A percentile compares a stretch with the other conserved stretches of the same genome.
Conservation (phyloP, 2,113 vertebrate genomes). For the Oreochromis niloticus region DNA sequence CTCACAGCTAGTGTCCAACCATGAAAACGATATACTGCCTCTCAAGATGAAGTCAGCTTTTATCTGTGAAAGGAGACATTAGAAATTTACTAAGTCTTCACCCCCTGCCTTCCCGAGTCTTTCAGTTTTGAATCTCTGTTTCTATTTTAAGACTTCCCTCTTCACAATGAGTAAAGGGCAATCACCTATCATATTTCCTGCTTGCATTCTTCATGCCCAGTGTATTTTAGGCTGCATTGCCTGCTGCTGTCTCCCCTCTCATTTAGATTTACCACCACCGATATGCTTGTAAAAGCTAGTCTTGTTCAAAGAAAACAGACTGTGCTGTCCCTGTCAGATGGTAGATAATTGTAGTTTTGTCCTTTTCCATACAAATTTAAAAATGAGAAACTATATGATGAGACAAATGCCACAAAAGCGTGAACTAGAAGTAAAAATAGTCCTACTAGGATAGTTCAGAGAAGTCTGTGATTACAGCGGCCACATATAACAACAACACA, state of each 20-base stretch:
- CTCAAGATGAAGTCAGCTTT: conserved; percentile 1
- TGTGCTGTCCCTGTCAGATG: neutral
- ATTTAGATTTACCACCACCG: neutral
- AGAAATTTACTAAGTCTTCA: neutral
- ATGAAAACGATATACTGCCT: neutral
- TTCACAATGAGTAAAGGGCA: conserved; percentile 19
- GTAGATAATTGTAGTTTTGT: neutral
- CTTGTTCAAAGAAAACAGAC: neutral
- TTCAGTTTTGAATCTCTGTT: neutral
- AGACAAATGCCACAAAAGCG: neutral
- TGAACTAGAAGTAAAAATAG: neutral
- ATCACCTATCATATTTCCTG: conserved; percentile 13
- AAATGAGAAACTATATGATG: neutral
- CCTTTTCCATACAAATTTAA: neutral
- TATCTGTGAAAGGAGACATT: conserved; percentile 7
- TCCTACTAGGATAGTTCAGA: neutral
- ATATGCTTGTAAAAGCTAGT: neutral
- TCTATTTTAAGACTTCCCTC: conserved; percentile 27
- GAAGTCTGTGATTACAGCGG: neutral
- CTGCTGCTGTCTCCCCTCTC: neutral
- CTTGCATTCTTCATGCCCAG: neutral
- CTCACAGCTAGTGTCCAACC: neutral
- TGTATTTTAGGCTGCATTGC: conserved; percentile 15
- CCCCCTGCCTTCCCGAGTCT: neutral
- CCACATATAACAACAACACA: neutral